A percentile compares a stretch with the other conserved stretches of the same genome.
Evolutionary conservation across 2,888 invertebrate genomes (phyloP).

Genomic region (Eupithecia pulchellata): DNA sequence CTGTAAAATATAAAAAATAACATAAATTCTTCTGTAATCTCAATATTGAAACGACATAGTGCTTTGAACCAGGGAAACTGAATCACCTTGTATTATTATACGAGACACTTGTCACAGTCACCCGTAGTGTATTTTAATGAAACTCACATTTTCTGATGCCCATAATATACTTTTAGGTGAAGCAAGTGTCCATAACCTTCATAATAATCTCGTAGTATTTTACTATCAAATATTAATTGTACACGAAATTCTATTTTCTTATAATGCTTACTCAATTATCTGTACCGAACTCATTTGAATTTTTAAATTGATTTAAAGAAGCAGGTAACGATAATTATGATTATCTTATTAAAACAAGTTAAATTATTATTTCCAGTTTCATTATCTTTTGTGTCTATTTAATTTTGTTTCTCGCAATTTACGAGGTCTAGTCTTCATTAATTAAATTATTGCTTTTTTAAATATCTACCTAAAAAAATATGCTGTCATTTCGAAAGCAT

Average conservation of each 20-base stretch:
- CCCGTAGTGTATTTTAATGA: conserved; percentile 74
- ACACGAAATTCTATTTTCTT: conserved; percentile 44
- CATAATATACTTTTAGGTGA: conserved; percentile 54
- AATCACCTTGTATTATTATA: conserved; percentile 50
- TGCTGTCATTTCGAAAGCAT: neutral
- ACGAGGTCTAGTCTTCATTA: neutral
- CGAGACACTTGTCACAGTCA: conserved; percentile 60
- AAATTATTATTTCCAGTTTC: conserved; percentile 20
- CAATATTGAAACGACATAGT: neutral
- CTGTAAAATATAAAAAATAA: too few relatives aligned
- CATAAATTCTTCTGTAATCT: too few relatives aligned
- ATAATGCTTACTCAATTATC: conserved; percentile 47
- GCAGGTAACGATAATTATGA: conserved; percentile 30
- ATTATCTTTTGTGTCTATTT: conserved; percentile 16
- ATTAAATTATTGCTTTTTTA: neutral
- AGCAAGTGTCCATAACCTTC: conserved; percentile 51
- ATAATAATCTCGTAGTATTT: conserved; percentile 62
- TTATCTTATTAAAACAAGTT: conserved; percentile 26
- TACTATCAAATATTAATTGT: conserved; percentile 65
- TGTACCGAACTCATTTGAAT: conserved; percentile 50
- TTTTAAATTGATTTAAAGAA: conserved; percentile 43
- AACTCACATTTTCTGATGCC: conserved; percentile 57
- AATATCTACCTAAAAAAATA: neutral
- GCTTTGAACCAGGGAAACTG: neutral
- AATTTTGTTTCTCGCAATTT: neutral